A percentile compares a stretch with the other conserved stretches of the same genome.
Evolutionary conservation across 2,797 vertebrate genomes (phyloP).

Genomic region (Bovichtus diacanthus): DNA sequence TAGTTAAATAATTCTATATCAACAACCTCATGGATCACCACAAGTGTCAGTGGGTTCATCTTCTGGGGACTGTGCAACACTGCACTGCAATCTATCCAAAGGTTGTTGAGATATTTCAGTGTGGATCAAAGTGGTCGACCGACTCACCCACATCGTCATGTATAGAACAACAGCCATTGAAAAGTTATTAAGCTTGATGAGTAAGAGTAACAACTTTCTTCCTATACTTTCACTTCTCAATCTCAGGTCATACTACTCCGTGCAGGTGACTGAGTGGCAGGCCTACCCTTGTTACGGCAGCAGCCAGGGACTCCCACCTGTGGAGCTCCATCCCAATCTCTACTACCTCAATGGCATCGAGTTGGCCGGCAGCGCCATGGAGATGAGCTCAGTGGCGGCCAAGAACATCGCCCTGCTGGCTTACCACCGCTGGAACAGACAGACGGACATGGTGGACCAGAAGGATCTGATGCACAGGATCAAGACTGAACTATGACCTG

Average conservation of each 20-base stretch:
- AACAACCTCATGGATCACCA: too few species aligned
- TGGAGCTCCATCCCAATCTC: slow-evolving; percentile 91
- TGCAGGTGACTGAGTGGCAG: slow-evolving; percentile 94
- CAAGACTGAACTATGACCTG: slow-evolving; percentile 94
- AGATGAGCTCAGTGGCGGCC: slow-evolving; percentile 94
- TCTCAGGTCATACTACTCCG: slow-evolving; percentile 93
- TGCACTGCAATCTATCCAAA: not conserved
- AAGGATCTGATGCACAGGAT: slow-evolving; percentile 97
- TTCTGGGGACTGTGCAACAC: not conserved
- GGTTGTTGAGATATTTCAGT: not conserved
- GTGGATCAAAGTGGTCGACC: not conserved
- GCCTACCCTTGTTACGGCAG: slow-evolving; percentile 90
- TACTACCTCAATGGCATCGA: slow-evolving; percentile 96
- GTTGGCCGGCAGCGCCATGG: slow-evolving; percentile 96
- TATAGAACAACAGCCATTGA: not conserved
- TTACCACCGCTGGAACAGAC: slow-evolving; percentile 95
- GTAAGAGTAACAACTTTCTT: not conserved
- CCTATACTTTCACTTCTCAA: not conserved
- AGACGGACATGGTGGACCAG: slow-evolving; percentile 96
- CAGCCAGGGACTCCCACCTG: slow-evolving; percentile 85
- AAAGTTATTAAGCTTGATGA: not conserved
- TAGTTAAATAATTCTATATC: too few species aligned
- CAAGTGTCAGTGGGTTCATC: too few species aligned
- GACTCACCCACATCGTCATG: not conserved
- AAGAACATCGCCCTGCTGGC: slow-evolving; percentile 97